Evolutionary conservation across 2,797 vertebrate genomes (phyloP).

Genomic region (Muscicapa comitata): DNA sequence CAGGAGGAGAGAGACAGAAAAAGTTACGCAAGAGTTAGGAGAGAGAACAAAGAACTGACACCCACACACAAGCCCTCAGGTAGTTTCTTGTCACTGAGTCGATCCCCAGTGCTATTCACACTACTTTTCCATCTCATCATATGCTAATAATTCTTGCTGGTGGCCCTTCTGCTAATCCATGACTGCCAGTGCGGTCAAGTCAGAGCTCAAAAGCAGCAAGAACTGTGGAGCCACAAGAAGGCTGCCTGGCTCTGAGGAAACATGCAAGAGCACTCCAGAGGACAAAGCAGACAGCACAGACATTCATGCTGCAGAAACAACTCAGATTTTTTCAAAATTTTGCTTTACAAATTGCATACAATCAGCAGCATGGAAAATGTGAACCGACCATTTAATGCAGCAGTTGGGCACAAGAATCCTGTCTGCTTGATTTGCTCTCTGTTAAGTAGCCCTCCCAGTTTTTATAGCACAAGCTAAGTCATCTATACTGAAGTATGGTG

Average conservation of each 20-base stretch:
- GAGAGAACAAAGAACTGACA: background rate
- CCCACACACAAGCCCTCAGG: background rate
- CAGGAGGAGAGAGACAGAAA: background rate
- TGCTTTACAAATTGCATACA: background rate
- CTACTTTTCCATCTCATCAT: background rate
- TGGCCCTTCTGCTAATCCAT: background rate
- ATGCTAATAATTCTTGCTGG: background rate
- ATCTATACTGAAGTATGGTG: background rate
- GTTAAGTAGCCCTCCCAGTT: background rate
- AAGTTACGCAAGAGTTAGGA: background rate
- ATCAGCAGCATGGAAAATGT: background rate
- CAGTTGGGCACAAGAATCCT: background rate
- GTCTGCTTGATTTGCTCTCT: background rate
- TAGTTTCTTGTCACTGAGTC: background rate
- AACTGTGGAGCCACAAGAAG: background rate
- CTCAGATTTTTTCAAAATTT: background rate
- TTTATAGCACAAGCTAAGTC: background rate
- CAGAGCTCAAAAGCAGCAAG: background rate
- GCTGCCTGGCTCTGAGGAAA: background rate
- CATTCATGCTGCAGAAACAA: background rate
- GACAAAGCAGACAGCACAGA: background rate
- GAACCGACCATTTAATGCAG: background rate
- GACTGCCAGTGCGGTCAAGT: accelerated
- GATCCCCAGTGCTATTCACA: background rate
- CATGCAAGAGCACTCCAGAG: accelerated